Percentiles rank a stretch among this genome's conserved stretches.
phyloP scores from a whole-genome alignment of 2,888 invertebrate genomes.

The Catocala sponsa region DNA sequence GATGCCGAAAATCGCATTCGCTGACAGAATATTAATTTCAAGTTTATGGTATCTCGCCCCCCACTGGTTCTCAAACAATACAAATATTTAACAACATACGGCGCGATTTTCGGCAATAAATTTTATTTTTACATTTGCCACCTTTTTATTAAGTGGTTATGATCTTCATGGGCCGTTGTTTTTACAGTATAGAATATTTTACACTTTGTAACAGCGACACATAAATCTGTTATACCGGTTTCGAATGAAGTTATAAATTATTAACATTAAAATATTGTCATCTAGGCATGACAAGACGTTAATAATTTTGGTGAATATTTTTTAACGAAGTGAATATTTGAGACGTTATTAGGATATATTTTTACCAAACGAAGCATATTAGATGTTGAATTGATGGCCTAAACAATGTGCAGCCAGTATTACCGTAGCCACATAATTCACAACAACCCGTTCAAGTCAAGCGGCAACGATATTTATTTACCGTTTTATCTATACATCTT shows the following conservation, averaged over 20 bases:
- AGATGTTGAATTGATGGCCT: background rate
- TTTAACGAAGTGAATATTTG: background rate
- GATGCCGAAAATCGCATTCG: constrained; percentile 74
- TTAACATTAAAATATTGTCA: constrained; percentile 15
- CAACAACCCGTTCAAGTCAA: constrained; percentile 16
- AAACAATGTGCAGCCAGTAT: constrained; percentile 9
- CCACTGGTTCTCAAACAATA: constrained; percentile 71
- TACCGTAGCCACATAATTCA: background rate
- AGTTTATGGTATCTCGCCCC: constrained; percentile 69
- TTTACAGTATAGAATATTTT: constrained; percentile 16
- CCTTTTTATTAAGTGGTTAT: constrained; percentile 69
- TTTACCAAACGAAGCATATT: background rate
- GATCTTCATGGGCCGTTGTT: constrained; percentile 23
- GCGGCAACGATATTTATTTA: constrained; percentile 46
- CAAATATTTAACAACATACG: constrained; percentile 74
- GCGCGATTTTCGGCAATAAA: constrained; percentile 73
- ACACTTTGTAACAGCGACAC: constrained; percentile 21
- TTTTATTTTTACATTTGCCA: constrained; percentile 67
- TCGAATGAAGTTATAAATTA: constrained; percentile 25
- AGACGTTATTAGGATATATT: background rate
- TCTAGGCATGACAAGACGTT: background rate
- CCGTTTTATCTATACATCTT: constrained; percentile 48
- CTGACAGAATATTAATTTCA: constrained; percentile 85
- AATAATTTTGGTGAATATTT: constrained; percentile 2
- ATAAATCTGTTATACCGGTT: constrained; percentile 36